phyloP scores from a whole-genome alignment of 2,797 vertebrate species.

The Acanthopagrus latus region DNA sequence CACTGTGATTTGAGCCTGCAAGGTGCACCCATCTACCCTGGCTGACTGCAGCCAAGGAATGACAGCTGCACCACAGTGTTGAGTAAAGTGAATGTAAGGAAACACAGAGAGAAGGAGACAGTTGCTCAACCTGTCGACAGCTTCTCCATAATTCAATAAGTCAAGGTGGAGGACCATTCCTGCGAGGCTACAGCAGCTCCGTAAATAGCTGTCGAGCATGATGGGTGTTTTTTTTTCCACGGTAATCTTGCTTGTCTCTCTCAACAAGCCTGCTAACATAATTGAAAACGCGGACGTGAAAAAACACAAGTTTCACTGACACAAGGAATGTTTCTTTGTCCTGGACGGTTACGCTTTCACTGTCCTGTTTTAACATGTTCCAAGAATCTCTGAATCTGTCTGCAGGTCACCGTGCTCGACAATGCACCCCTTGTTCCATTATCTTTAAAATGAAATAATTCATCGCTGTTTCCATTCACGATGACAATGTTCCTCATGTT shows the following conservation, averaged over 20 bases:
- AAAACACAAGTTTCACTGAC: slow-evolving; percentile 81
- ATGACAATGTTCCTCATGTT: slow-evolving; percentile 63
- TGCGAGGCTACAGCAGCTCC: slow-evolving; percentile 69
- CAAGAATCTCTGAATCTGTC: slow-evolving; percentile 79
- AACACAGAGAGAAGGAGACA: slow-evolving; percentile 78
- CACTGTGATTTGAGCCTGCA: slow-evolving; percentile 70
- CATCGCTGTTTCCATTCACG: slow-evolving; percentile 49
- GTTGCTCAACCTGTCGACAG: slow-evolving; percentile 84
- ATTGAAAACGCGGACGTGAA: slow-evolving; percentile 81
- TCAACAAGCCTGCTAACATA: slow-evolving; percentile 81
- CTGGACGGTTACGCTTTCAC: slow-evolving; percentile 65
- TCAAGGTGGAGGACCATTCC: slow-evolving; percentile 82
- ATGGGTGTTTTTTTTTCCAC: slow-evolving; percentile 69
- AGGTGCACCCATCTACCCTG: slow-evolving; percentile 76
- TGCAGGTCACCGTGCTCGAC: slow-evolving; percentile 73
- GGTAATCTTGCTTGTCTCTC: slow-evolving; percentile 81
- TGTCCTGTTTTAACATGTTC: slow-evolving; percentile 84
- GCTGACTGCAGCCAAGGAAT: slow-evolving; percentile 73
- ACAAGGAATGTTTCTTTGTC: slow-evolving; percentile 84
- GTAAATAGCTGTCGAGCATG: slow-evolving; percentile 80
- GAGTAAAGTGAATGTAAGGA: slow-evolving; percentile 78
- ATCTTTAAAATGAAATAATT: slow-evolving; percentile 75
- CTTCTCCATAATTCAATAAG: slow-evolving; percentile 84
- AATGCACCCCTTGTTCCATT: slow-evolving; percentile 71
- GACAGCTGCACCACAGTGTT: slow-evolving; percentile 80